phyloP scores from a whole-genome alignment of 1,140 invertebrate species.

The Sitobion miscanthi region DNA sequence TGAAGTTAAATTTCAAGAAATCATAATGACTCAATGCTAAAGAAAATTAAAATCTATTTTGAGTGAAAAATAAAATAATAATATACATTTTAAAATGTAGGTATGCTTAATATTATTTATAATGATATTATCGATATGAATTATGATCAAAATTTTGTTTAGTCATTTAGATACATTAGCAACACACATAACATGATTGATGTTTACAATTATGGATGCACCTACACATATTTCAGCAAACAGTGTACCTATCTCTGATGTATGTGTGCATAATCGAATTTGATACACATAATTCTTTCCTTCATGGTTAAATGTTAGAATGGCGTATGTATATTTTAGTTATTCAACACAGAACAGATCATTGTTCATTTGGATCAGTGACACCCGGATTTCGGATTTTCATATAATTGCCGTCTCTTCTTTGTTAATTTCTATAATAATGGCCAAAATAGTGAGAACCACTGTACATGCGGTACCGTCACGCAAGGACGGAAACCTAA shows the following conservation, averaged over 20 bases:
- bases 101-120: not conserved
- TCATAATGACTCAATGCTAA: not conserved
- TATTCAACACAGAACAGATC: not conserved
- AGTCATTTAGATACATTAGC: not conserved
- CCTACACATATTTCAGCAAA: slow-evolving; percentile 1
- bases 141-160: not conserved
- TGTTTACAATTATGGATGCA: not conserved
- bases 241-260: not conserved
- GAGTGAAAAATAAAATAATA: not conserved
- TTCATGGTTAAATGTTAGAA: not conserved
- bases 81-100: not conserved
- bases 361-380: not conserved
- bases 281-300: slow-evolving; percentile 19
- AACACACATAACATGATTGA: slow-evolving; percentile 1
- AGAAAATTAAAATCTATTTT: not conserved
- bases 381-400: not conserved
- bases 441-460: not conserved
- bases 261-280: not conserved
- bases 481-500: not conserved
- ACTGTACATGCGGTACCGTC: not conserved
- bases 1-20: not conserved
- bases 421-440: not conserved
- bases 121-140: not conserved
- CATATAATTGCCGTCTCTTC: not conserved
- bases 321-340: not conserved